These are phyloP conservation scores for Ispidina picta DNA, from an alignment of 2,797 vertebrate species.

Conservation along the genomic window DNA sequence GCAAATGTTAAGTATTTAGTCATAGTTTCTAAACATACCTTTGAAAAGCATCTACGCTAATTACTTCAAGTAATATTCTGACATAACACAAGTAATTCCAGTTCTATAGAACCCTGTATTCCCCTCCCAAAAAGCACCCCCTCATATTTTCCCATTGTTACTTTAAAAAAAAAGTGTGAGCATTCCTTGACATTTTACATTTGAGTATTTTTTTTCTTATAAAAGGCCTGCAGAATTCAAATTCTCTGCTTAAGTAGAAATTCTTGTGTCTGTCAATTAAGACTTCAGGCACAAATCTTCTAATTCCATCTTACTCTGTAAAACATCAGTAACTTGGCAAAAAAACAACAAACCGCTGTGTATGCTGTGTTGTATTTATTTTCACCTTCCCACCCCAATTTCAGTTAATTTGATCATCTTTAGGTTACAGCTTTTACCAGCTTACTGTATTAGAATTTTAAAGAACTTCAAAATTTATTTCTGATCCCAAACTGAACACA, in stretches of 20 bases:
- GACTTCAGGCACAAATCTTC: background rate
- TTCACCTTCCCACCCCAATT: background rate
- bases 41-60: background rate
- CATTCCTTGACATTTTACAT: background rate
- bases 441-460: background rate
- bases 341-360: background rate
- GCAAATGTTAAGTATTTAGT: background rate
- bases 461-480: background rate
- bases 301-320: background rate
- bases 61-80: background rate
- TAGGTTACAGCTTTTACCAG: background rate
- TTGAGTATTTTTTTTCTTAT: background rate
- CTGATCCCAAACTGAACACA: background rate
- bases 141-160: background rate
- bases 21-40: background rate
- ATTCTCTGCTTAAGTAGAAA: background rate
- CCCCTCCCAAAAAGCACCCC: fast-evolving
- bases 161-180: background rate
- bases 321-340: background rate
- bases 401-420: background rate
- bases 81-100: background rate
- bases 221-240: background rate
- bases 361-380: background rate
- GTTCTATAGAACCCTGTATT: background rate
- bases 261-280: background rate